Base-by-base conservation (phyloP, 2,888 invertebrate genomes). In the Drosophila bunnanda region DNA sequence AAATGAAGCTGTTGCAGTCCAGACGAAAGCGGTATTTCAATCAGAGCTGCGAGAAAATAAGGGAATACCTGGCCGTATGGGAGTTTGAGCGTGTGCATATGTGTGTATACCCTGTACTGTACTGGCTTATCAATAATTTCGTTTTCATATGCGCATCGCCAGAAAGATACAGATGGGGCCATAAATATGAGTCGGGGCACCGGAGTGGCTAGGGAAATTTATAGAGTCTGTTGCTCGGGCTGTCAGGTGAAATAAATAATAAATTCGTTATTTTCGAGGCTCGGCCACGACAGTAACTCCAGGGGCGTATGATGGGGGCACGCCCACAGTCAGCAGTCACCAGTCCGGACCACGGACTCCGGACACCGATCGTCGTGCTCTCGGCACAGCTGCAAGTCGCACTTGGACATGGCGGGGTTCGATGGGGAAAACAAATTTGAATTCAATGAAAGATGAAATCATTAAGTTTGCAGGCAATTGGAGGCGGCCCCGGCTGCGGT, bases 191-290 rank as follows among this genome's bases (percentile, higher is more conserved):
- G 53, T 43, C 71, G 56, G 41, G 30, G 70, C 57, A n/a, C 43
- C n/a, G 65, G 74, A 78, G 64, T 69, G 81, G 87, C 88, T 89
- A 87, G 89, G 74, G 79, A 90, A 90, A 90, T 90, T 91, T 90
- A 91, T 90, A 84, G 91, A 89, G 88, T 91, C 89, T 91, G 90
- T 88, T 91, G 91, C 87, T 80, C 81, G 85, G 82, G 88, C 90
- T 92, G 91, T 92, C 91, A 91, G 92, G 91, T 92, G 92, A 91
- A 92, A 92, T 91, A 91, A 92, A 91, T 91, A 91, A 91, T 91
- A 91, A 91, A 92, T 91, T 91, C 90, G 92, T 91, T 90, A 91
- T 90, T 88, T 88, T 57, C 57, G 70, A 48, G 70, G 48, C 57
- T 34, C 44, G 52, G 52, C 56, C 71, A 52, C 66, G 56, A 65